Evolutionary conservation across 2,797 vertebrate genomes (phyloP).

Genomic region (Malacoraja senta): DNA sequence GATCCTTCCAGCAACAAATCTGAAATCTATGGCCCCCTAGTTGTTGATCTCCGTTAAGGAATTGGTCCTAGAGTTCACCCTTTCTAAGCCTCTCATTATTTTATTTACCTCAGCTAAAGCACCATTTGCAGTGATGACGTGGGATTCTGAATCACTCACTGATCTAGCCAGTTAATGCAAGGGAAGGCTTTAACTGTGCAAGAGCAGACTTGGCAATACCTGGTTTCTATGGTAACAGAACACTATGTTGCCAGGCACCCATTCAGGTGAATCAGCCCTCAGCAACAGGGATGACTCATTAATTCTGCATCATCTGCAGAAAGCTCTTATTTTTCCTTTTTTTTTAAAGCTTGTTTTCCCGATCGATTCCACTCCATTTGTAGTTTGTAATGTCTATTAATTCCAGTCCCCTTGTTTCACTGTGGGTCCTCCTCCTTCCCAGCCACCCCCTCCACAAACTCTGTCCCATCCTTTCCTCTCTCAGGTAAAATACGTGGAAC

Average conservation of each 20-base stretch:
- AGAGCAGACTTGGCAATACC: neutral
- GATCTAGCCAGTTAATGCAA: neutral
- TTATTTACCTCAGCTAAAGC: too few species aligned
- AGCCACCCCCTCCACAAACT: neutral
- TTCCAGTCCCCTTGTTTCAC: neutral
- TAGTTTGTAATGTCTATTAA: neutral
- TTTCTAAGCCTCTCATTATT: too few species aligned
- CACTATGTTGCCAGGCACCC: neutral
- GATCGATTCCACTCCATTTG: too few species aligned
- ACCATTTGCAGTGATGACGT: neutral
- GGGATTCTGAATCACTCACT: neutral
- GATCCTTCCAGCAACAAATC: too few species aligned
- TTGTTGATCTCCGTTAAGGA: too few species aligned
- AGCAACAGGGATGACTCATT: neutral
- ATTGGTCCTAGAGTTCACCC: too few species aligned
- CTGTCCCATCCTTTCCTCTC: neutral
- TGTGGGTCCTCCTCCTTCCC: neutral
- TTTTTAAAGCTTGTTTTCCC: neutral
- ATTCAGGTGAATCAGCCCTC: neutral
- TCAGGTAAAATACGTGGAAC: neutral
- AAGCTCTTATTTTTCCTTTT: neutral
- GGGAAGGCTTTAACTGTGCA: neutral
- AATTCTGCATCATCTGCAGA: neutral
- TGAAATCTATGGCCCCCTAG: too few species aligned
- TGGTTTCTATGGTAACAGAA: constrained; percentile 5